These are phyloP conservation scores for Enteromius afrohamiltoni DNA, from an alignment of 2,797 vertebrate genomes.

Conservation along the genomic window DNA sequence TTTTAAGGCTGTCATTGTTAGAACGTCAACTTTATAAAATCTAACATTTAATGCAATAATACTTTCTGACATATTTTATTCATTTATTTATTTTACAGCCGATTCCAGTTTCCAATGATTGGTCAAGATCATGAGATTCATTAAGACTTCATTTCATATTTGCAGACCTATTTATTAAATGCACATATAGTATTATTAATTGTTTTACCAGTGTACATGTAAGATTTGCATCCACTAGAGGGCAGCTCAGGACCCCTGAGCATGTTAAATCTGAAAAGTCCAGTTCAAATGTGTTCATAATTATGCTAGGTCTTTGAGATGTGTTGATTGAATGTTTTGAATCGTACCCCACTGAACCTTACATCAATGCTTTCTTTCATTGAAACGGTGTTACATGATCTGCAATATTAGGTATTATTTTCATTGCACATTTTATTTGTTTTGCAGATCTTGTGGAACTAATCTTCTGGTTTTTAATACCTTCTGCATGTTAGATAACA, in stretches of 20 bases:
- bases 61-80: neutral
- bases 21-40: neutral
- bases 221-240: constrained; percentile 68
- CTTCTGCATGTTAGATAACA: constrained; percentile 37
- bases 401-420: constrained; percentile 26
- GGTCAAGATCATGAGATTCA: neutral
- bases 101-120: neutral
- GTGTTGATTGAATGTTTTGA: constrained; percentile 47
- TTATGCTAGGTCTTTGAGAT: constrained; percentile 23
- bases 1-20: neutral
- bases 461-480: constrained; percentile 43
- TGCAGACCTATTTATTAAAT: neutral
- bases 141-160: too few relatives aligned
- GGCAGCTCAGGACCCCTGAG: constrained; percentile 60
- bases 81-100: neutral
- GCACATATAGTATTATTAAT: neutral
- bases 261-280: neutral
- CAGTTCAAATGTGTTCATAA: constrained; percentile 45
- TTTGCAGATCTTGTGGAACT: constrained; percentile 45
- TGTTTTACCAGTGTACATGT: neutral
- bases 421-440: constrained; percentile 33
- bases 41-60: neutral
- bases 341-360: constrained; percentile 38
- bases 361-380: constrained; percentile 39
- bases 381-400: constrained; percentile 31